phyloP scores from a whole-genome alignment of 2,888 invertebrate species.

The Erpobdella octoculata region DNA sequence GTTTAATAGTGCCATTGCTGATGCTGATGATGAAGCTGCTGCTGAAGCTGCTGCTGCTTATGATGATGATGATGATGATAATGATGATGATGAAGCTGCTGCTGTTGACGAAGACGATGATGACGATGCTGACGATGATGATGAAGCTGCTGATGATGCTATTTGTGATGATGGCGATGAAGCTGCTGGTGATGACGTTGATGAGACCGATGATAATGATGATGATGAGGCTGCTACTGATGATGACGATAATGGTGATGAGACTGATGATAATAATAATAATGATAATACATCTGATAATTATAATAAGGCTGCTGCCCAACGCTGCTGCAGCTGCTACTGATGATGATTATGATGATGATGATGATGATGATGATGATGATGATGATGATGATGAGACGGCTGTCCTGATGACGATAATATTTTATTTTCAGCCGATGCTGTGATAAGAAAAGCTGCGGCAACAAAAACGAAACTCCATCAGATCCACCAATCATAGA shows the following conservation, averaged over 20 bases:
- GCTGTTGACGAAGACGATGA: conserved; percentile 22
- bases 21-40: conserved; percentile 14
- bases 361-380: conserved; percentile 18
- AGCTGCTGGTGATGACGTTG: no score
- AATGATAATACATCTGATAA: conserved; percentile 18
- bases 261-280: conserved; percentile 20
- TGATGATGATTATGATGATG: conserved; percentile 13
- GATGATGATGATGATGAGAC: conserved; percentile 16
- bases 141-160: conserved; percentile 22
- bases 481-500: conserved; percentile 99
- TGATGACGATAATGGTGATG: conserved; percentile 18
- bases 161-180: conserved; percentile 21
- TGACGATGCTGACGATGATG: conserved; percentile 21
- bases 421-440: background rate
- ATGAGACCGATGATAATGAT: conserved; percentile 7
- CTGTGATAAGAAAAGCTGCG: conserved; percentile 98
- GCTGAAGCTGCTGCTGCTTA: conserved; percentile 23
- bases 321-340: conserved; percentile 11
- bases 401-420: background rate
- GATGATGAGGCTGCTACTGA: background rate
- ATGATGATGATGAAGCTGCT: conserved; percentile 25
- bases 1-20: conserved; percentile 18
- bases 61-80: conserved; percentile 19
- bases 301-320: conserved; percentile 18
- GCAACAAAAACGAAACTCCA: conserved; percentile 75